Base-by-base conservation (phyloP, 1,140 invertebrate species). In the Lucilia sericata region DNA sequence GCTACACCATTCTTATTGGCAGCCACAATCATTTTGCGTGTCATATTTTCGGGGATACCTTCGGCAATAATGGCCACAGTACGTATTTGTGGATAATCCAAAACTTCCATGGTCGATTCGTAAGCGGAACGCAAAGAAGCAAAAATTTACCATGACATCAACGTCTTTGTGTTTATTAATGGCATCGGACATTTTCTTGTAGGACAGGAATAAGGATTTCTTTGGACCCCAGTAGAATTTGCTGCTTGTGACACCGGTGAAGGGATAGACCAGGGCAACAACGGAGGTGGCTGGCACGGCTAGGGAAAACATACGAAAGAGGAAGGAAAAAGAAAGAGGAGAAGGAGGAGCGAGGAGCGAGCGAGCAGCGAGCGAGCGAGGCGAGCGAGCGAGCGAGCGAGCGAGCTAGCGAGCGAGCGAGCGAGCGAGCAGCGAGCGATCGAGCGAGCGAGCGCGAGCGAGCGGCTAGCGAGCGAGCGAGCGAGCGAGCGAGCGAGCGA, bases 161-260 rank as follows among this genome's bases (percentile, higher is more conserved):
- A 98, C 98, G 85, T 99, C 97, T 47, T 89, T 96, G 91, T 99
- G 98, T 88, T 98, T 98, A 14, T 93, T 94, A 95, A 99, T 99
- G 5, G 98, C 98, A 89, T 99, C 98, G 86, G 94, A 95, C 97
- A 99, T 99, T 89, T 97, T 97, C 88, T 99, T 99, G 92, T 99
- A 99, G 1, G 1, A 99, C 98, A 92, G 94, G 88, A 90, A 99
- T 96, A 9, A 99, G 94, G 74, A 99, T 96, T 88, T 99, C 99
- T 90, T 99, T 99, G 91, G 98, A 0, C 99, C 99, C 96, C 98
- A 99, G 90, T 99, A 99, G 92, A 98, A 99, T 92, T 99, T 99
- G n/a, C 91, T 99, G 98, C 89, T 99, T 99, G 90, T 99, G 98
- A 92, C 98, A 0, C 98, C 99, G 5, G 98, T 99, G 91, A 98